Evolutionary conservation across 2,888 invertebrate species (phyloP), one percentile per base, ranked within the genome.

Genomic region (Epinotia ramella): DNA sequence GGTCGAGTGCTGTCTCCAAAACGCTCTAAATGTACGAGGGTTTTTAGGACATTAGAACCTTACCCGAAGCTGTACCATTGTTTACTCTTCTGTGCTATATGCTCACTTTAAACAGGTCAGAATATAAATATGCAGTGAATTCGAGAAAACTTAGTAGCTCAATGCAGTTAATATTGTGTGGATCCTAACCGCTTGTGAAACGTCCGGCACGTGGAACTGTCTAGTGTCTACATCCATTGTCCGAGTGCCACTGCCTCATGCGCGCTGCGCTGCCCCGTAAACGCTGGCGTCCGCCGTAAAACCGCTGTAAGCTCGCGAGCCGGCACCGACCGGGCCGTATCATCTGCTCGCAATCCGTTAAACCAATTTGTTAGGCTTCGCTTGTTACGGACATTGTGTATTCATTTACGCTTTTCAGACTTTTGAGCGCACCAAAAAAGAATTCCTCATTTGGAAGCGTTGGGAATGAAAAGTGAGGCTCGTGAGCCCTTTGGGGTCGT

Each of bases 341-440:
- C 53, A 53, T n/a, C 53, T n/a, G 7, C 66, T 59, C 20, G 40
- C 69, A 40, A 75, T 60, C 70, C 70, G 65, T 65, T 65, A 65
- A 75, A 65, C 70, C 74, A 70, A 70, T 75, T 75, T 60, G 70
- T 75, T 49, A 75, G 70, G 70, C 70, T 69, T 24, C 70, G 70
- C 70, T 75, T 75, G 74, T 70, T 70, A 70, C 65, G 24, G 16
- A 20, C 74, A 75, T 70, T 70, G 74, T 75, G 74, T 75, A 70
- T 70, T 70, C 74, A 75, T 75, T 75, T 75, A 75, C 65, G 70
- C 74, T 70, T 57, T 72, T 46, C 72, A 72, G 53, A 33, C 44
- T 60, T 67, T 67, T 68, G 73, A 68, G 62, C 68, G 56, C 33
- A 57, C 49, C 65, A n/a, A 75, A 75, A 75, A 65, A 75, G 53